Percentiles rank a stretch among this genome's conserved stretches.
Evolutionary conservation across 2,888 invertebrate genomes (phyloP).

Genomic region (Psylliodes chrysocephalus): DNA sequence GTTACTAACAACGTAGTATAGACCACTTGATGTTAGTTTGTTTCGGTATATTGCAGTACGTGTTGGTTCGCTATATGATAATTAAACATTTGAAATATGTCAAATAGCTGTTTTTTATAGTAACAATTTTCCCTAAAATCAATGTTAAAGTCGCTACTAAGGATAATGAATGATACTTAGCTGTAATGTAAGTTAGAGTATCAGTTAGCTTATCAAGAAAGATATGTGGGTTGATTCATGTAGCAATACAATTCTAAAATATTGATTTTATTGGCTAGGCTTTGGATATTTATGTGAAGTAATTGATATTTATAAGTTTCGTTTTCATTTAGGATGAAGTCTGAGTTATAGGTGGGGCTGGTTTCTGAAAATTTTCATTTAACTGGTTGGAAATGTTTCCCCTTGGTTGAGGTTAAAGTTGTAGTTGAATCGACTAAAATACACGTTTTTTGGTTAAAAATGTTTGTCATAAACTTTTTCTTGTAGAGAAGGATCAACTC

Average conservation of each 20-base stretch:
- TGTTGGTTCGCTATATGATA: not conserved
- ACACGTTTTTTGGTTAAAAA: too few species aligned
- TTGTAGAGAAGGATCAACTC: too few species aligned
- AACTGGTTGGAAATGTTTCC: not conserved
- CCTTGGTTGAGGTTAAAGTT: not conserved
- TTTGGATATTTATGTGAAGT: not conserved
- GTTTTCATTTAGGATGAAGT: too few species aligned
- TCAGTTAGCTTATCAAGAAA: not conserved
- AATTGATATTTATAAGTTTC: not conserved
- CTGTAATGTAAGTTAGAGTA: not conserved
- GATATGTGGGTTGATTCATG: not conserved
- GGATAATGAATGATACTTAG: not conserved
- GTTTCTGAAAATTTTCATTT: not conserved
- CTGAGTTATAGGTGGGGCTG: too few species aligned
- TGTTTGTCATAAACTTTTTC: too few species aligned
- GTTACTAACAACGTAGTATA: not conserved
- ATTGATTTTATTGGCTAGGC: too few species aligned
- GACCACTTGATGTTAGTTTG: not conserved
- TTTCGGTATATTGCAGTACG: not conserved
- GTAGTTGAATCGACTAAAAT: too few species aligned
- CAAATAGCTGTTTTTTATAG: not conserved
- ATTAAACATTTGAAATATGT: not conserved
- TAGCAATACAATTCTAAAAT: not conserved
- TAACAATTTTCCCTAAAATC: not conserved
- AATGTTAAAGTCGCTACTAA: not conserved